phyloP scores from a whole-genome alignment of 37 sponge, comb jelly and placozoan genomes.

The Amphimedon queenslandica region DNA sequence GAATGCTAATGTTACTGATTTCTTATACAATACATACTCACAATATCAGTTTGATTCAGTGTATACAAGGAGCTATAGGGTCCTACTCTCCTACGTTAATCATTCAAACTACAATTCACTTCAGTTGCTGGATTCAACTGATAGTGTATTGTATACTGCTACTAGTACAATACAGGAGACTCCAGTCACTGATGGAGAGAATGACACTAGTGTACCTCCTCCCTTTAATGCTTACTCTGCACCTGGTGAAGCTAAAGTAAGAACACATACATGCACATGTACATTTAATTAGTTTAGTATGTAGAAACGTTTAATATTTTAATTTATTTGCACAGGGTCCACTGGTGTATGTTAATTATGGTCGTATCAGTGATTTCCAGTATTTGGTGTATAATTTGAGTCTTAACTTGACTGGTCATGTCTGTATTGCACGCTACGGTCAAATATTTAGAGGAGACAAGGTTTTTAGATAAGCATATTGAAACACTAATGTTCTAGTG shows the following conservation, averaged over 20 bases:
- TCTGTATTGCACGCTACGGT: conserved; percentile 85
- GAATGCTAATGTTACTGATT: conserved; percentile 49
- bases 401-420: conserved; percentile 31
- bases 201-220: conserved; percentile 52
- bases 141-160: conserved; percentile 27
- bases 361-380: conserved; percentile 67
- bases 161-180: conserved; percentile 46
- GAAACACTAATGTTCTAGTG: not conserved
- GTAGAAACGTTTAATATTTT: too few species aligned
- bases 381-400: conserved; percentile 25
- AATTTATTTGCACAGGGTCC: conserved; percentile 60
- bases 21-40: conserved; percentile 48
- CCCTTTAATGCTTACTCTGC: too few species aligned
- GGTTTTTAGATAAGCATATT: conserved; percentile 78
- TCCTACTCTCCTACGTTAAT: conserved; percentile 70
- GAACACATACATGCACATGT: too few species aligned
- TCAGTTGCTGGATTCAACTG: conserved; percentile 5
- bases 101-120: conserved; percentile 44
- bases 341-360: conserved; percentile 95
- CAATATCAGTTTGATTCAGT: conserved; percentile 54
- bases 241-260: too few species aligned
- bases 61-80: conserved; percentile 55
- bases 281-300: conserved; percentile 81
- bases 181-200: conserved; percentile 58
- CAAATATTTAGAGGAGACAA: too few species aligned